These are phyloP conservation scores for Todus mexicanus DNA, from an alignment of 2,797 vertebrate genomes.

Conservation along the genomic window DNA sequence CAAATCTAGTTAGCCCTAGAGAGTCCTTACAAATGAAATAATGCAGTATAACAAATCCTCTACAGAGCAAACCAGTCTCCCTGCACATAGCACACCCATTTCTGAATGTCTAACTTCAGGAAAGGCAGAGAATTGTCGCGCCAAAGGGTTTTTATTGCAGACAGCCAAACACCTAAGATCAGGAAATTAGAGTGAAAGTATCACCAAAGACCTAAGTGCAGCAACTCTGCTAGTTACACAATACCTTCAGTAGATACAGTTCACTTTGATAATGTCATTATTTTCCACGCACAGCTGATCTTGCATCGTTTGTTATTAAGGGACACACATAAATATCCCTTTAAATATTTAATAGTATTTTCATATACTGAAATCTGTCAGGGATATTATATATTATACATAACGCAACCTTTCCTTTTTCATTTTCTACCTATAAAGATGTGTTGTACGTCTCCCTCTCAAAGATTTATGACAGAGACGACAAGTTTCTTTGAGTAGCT, in stretches of 20 bases:
- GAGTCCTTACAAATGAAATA: not conserved
- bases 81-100: not conserved
- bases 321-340: not conserved
- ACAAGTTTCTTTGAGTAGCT: not conserved
- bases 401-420: not conserved
- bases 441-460: not conserved
- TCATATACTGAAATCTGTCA: conserved; percentile 7
- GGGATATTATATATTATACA: not conserved
- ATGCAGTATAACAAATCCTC: not conserved
- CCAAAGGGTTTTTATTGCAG: not conserved
- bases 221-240: not conserved
- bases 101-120: not conserved
- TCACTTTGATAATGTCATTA: not conserved
- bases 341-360: conserved; percentile 29
- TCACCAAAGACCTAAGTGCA: not conserved
- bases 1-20: not conserved
- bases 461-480: not conserved
- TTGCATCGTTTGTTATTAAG: not conserved
- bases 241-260: not conserved
- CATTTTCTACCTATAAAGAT: not conserved
- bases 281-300: not conserved
- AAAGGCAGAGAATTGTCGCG: not conserved
- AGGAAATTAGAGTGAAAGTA: not conserved
- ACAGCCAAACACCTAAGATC: not conserved
- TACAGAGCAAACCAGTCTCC: not conserved